Percentiles rank a stretch among this genome's conserved stretches.
phyloP scores from a whole-genome alignment of 2,113 vertebrate species.

The Percina caprodes region DNA sequence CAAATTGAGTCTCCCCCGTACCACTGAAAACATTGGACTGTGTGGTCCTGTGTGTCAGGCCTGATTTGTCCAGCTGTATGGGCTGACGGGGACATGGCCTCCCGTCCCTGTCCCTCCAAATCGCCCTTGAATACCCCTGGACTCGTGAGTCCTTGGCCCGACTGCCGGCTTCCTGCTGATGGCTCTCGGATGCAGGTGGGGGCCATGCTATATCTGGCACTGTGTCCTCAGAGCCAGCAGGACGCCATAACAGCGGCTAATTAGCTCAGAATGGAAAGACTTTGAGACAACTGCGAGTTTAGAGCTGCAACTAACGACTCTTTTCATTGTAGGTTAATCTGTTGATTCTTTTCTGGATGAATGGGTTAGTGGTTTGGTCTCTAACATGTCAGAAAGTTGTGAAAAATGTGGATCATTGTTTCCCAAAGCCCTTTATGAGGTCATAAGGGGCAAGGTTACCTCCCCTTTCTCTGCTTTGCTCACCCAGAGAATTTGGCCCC shows the following conservation, averaged over 20 bases:
- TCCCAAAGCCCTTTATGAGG: too few species aligned
- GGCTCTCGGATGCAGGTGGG: conserved; percentile 52
- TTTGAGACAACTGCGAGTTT: conserved; percentile 10
- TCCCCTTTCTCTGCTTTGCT: too few species aligned
- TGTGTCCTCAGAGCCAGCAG: conserved; percentile 55
- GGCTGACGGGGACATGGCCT: conserved; percentile 48
- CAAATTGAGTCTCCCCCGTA: conserved; percentile 7
- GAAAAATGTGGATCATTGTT: too few species aligned
- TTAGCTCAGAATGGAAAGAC: conserved; percentile 69
- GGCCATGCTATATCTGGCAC: conserved; percentile 67
- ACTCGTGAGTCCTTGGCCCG: conserved; percentile 68
- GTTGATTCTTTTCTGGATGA: too few species aligned
- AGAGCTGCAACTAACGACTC: too few species aligned
- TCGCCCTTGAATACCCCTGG: conserved; percentile 70
- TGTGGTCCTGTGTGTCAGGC: conserved; percentile 44
- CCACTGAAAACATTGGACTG: conserved; percentile 47
- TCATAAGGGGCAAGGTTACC: too few species aligned
- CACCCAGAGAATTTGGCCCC: too few species aligned
- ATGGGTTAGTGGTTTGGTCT: too few species aligned
- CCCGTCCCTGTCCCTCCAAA: conserved; percentile 45
- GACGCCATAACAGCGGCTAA: conserved; percentile 58
- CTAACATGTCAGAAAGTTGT: too few species aligned
- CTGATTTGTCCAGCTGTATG: conserved; percentile 71
- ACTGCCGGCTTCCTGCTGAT: conserved; percentile 64
- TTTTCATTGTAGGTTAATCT: too few species aligned